Base-by-base conservation (phyloP, 2,797 vertebrate species). In the Salarias fasciatus region DNA sequence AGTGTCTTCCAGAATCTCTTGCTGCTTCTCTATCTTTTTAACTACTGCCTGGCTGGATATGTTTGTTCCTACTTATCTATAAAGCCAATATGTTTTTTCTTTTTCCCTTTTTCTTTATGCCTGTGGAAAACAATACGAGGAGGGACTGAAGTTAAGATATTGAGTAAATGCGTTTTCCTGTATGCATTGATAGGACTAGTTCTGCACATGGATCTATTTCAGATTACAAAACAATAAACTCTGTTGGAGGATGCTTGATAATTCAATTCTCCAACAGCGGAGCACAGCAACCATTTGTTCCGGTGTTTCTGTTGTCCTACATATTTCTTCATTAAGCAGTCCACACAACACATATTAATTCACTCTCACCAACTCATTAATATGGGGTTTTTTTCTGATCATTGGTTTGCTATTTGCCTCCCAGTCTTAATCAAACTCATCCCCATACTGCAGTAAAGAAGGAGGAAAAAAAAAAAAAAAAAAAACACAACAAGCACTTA, bases 351-450 rank as follows among this genome's bases (percentile, higher is more conserved):
- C 73, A 11, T 72, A 82, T 82, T 84, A 85, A 86, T 85, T 78
- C 72, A 63, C 62, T 57, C 72, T 67, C 67, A 73, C 56, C 64
- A 76, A 82, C 63, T 74, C 77, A 84, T 89, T 87, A 83, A 73
- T 78, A 68, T 66, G 53, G n/a, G 2, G 18, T 24, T 24, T 75
- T 59, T 57, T 73, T 74, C 72, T 83, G 63, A 73, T 80, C 72
- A 82, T 75, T 81, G 77, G 73, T 72, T 88, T 75, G 64, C 73
- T 79, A 72, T 84, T 85, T 83, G 66, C 82, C 84, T 87, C 82
- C 83, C 77, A 80, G 82, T 86, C 69, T 86, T 87, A 86, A 90
- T 89, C 84, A 89, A 86, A 87, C 75, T 77, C 71, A 82, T 86
- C 84, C 78, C 82, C 64, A 69, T 60, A 53, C 67, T 72, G 71